Evolutionary conservation across 2,113 vertebrate genomes (phyloP).

Genomic region (Mesitornis unicolor): DNA sequence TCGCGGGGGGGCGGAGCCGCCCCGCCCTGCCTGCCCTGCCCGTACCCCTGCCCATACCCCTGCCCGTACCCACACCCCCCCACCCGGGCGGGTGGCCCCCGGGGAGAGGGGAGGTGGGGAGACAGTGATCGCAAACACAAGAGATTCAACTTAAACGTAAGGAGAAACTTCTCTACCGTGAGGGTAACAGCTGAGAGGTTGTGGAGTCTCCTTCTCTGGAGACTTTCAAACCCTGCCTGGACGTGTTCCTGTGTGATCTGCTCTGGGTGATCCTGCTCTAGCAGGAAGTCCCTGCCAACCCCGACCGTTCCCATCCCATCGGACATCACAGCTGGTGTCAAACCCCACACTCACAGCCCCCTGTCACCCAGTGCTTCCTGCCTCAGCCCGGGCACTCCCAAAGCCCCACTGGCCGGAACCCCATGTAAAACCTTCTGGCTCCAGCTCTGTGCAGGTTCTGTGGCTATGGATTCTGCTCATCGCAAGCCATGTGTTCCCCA

Average conservation of each 20-base stretch:
- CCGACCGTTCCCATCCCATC: no score
- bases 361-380: not conserved
- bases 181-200: no score
- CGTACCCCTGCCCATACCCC: not conserved
- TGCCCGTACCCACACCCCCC: not conserved
- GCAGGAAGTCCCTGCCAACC: no score
- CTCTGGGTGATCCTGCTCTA: no score
- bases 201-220: no score
- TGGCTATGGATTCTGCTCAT: not conserved
- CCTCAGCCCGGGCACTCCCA: not conserved
- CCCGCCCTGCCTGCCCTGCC: not conserved
- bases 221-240: no score
- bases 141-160: no score
- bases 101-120: no score
- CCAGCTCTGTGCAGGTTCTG: not conserved
- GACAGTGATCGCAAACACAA: no score
- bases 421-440: not conserved
- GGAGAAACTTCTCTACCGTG: no score
- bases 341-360: accelerated
- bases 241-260: no score
- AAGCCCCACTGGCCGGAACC: accelerated
- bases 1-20: not conserved
- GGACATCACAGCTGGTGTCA: not conserved
- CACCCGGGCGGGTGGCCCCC: no score
- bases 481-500: accelerated